Evolutionary conservation across 2,888 invertebrate genomes (phyloP).

Genomic region (Clunio marinus): DNA sequence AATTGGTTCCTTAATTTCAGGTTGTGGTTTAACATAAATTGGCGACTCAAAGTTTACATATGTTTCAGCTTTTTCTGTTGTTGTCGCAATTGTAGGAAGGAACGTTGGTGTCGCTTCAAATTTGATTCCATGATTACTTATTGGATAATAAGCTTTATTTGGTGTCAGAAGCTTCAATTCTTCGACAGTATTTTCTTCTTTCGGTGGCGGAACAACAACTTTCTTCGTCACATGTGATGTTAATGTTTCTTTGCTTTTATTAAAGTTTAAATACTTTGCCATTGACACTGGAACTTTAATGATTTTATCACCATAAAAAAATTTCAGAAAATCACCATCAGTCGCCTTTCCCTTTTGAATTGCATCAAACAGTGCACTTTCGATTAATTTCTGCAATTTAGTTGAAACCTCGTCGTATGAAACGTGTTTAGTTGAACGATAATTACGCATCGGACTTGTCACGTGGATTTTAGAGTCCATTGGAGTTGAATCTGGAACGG

Average conservation of each 20-base stretch:
- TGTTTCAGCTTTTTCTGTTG: background rate
- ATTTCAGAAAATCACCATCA: conserved; percentile 32
- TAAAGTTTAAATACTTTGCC: background rate
- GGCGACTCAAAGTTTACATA: conserved; percentile 18
- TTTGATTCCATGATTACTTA: background rate
- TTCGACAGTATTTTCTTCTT: background rate
- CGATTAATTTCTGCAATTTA: conserved; percentile 15
- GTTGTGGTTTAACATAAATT: background rate
- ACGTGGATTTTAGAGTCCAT: background rate
- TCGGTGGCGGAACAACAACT: background rate
- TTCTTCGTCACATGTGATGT: background rate
- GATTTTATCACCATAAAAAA: conserved; percentile 30
- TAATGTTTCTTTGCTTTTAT: background rate
- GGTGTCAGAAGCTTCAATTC: background rate
- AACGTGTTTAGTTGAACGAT: background rate
- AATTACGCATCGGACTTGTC: conserved; percentile 41
- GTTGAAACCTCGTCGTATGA: conserved; percentile 1
- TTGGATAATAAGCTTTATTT: background rate
- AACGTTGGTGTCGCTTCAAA: background rate
- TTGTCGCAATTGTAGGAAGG: background rate
- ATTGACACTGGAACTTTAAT: conserved; percentile 29
- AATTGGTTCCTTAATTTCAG: background rate
- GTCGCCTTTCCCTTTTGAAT: background rate
- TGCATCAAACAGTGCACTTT: conserved; percentile 6
- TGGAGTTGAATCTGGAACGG: background rate